Evolutionary conservation across 1,140 invertebrate genomes (phyloP), one percentile per base, ranked within the genome.

Genomic region (Pseudomyrmex flavicornis): DNA sequence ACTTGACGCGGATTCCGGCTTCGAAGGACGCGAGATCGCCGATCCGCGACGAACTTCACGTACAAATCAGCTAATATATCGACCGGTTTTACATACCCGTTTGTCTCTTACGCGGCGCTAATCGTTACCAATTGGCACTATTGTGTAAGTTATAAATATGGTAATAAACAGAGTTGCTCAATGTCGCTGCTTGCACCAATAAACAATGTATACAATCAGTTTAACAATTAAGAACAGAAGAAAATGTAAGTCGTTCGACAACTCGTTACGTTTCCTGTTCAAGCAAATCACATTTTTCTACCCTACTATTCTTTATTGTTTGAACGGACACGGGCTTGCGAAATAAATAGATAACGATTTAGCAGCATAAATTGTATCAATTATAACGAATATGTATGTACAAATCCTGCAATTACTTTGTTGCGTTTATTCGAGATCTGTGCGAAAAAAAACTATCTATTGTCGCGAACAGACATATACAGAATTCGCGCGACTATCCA

Each of bases 11-110:
- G 83, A 93, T 93, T 93, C 92, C 92, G 92, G 90, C 88, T 92
- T 54, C 90, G 93, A 94, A 94, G 92, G 92, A 93, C 92, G 87
- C 90, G 82, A 58, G 52, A 88, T 84, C 91, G 89, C 74, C 88
- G 91, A 92, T 91, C 90, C 91, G 89, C 89, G 88, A 92, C 90
- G 86, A 91, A 91, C 88, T 85, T 77, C 70, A 87, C 86, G 77
- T 85, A 75, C 85, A 83, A 83, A 85, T 88, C 86, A 50, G 56
- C 3, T 58, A 73, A 74, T 69, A 88, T 82, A 88, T 77, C 73
- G 68, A 15, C 69, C 8, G 35, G 56, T 66, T 73, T 59, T 63
- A 63, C 58, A 83, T 48, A 76, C 66, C 22, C 65, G 63, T 83
- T 83, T 85, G 58, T 88, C 44, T 52, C 52, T 65, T 48, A 8